Evolutionary conservation across 2,113 vertebrate species (phyloP).

Genomic region (Sciurus niger): DNA sequence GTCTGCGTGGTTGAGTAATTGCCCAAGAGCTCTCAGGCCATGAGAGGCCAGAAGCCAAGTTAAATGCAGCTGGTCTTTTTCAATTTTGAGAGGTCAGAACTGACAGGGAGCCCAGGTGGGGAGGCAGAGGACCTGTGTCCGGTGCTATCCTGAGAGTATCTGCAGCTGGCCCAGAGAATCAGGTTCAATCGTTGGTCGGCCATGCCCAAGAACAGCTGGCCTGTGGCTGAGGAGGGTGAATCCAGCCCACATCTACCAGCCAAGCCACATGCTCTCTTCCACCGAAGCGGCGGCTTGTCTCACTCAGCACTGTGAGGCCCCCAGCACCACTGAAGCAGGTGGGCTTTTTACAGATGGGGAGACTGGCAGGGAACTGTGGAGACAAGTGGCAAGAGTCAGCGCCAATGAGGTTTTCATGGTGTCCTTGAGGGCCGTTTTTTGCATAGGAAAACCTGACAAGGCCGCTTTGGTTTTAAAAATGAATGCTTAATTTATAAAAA

Average conservation of each 20-base stretch:
- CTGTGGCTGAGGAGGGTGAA: background rate
- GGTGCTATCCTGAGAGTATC: background rate
- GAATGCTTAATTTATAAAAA: constrained; percentile 43
- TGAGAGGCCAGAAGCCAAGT: constrained; percentile 2
- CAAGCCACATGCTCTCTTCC: background rate
- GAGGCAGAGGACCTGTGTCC: background rate
- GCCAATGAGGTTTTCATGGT: background rate
- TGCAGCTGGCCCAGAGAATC: background rate
- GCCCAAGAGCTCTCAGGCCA: constrained; percentile 10
- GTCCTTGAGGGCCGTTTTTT: background rate
- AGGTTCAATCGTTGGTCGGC: background rate
- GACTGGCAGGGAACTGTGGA: background rate
- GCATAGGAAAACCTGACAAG: background rate
- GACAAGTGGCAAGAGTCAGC: background rate
- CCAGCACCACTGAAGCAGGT: background rate
- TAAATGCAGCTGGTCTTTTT: background rate
- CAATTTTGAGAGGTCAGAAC: background rate
- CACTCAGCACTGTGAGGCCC: background rate
- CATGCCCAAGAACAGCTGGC: background rate
- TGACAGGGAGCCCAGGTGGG: background rate
- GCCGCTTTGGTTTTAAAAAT: constrained; percentile 45
- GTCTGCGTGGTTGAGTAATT: background rate
- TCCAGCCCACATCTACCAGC: background rate
- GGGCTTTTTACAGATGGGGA: background rate
- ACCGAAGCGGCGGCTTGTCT: background rate